Evolutionary conservation across 2,113 vertebrate species (phyloP).

Genomic region (Leiothrix lutea): DNA sequence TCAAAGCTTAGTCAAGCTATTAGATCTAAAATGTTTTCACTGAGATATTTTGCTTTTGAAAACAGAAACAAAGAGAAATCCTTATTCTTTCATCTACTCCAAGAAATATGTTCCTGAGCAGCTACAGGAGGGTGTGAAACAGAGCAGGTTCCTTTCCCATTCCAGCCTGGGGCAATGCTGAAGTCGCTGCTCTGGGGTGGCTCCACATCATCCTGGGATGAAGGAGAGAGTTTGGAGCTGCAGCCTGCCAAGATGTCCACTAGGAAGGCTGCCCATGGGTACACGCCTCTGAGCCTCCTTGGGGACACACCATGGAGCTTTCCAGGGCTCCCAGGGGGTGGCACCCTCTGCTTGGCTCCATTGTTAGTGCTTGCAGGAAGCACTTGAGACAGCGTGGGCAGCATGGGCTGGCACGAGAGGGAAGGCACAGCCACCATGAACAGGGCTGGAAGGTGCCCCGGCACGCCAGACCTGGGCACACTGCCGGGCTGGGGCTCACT

Average conservation of each 20-base stretch:
- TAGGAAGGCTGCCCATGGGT: neutral
- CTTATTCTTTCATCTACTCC: neutral
- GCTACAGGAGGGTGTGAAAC: neutral
- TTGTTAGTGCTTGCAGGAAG: neutral
- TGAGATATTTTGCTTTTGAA: neutral
- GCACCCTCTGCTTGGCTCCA: neutral
- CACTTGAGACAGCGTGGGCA: neutral
- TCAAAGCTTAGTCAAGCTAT: neutral
- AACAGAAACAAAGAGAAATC: neutral
- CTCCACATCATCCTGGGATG: neutral
- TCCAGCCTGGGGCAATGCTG: neutral
- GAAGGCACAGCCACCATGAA: accelerated
- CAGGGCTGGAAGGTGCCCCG: neutral
- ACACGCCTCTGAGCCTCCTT: accelerated
- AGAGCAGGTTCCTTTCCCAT: neutral
- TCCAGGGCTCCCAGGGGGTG: neutral
- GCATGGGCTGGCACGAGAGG: accelerated
- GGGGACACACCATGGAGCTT: accelerated
- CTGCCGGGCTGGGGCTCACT: accelerated
- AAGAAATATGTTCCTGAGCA: neutral
- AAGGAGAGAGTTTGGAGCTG: neutral
- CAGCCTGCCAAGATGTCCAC: neutral
- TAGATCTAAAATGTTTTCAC: neutral
- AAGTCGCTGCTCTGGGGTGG: accelerated
- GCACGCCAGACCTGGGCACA: neutral